Base-by-base conservation (phyloP, 2,113 vertebrate species). In the Platichthys flesus region DNA sequence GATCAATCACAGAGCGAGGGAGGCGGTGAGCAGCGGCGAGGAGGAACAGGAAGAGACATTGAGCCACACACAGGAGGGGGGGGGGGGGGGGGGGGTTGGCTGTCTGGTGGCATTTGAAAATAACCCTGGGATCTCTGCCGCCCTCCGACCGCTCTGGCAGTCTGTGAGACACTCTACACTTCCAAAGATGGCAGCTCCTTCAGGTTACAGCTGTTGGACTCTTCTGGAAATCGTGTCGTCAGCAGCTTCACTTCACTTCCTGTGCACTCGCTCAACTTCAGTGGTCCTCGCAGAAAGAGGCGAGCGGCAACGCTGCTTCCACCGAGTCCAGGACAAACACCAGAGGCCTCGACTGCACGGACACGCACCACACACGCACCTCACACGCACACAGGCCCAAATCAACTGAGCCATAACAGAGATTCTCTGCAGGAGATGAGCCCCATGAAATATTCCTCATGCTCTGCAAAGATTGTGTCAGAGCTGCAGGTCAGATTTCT, bases 171-270 rank as follows among this genome's bases (percentile, higher is more conserved):
- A 87, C 81, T 76, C 78, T 79, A 88, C 82, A 87, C 91, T 81
- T 70, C 83, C 85, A 92, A 90, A 87, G 86, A 92, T 72, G 86
- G 85, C 89, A 68, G 86, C 89, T 64, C 81, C 82, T 71, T 76
- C 60, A 79, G 80, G 51, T 75, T 80, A 61, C 82, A 89, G 83
- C 88, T 89, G 89, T 78, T 47, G 54, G 61, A 42, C 77, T 83
- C 24, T 78, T 87, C 84, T 84, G 76, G 88, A 87, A 85, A 82
- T 28, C 58, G 28, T 66, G 79, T 57, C 21, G 24, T 79, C 89
- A 81, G 37, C 35, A 40, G 73, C 64, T 78, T 67, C 3, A 28
- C 76, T 62, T 23, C 61, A 70, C 81, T 81, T 83, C 85, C 87
- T 67, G 72, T 37, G 40, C 10, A 60, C 67, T 56, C 52, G 37